Base-by-base conservation (phyloP, 92 coral and sea anemone genomes). In the Galaxea fascicularis region DNA sequence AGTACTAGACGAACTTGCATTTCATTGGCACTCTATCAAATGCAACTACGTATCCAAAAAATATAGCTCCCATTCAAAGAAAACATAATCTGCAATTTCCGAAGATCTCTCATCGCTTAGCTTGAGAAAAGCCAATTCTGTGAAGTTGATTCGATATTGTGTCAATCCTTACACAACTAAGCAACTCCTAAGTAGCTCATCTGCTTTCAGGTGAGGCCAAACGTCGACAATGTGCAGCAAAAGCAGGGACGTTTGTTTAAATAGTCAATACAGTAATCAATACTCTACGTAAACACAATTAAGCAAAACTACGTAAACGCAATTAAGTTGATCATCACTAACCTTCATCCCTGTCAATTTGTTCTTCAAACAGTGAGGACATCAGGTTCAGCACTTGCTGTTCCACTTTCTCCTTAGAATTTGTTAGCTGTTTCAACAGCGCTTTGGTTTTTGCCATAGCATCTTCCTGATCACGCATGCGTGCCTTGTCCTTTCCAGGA, bases 351-450 rank as follows among this genome's bases (percentile, higher is more conserved):
- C 72, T 82, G 17, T 83, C 77, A 24, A 94, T 89, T 54, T 94
- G 98, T 80, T 94, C 98, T 45, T 91, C 95, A 83, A 94, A 89
- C 39, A 89, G 82, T 21, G 92, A 81, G 77, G 92, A 76, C 31
- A 94, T 81, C 46, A 94, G 78, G 56, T 78, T 89, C 22, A 92
- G 72, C 13, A 94, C 83, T 51, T 94, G 95, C 64, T 91, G 92
- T 62, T 94, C 98, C 68, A 94, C 93, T 46, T 92, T 94, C 65
- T 90, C 92, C 59, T 92, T 94, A 31, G 98, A 89, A 24, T 84
- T 72, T 21, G 91, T 81, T 77, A 94, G 81, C 22, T 87, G 85
- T 54, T 85, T 74, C 65, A 93, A 77, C 45, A 92, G 68, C 29
- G 85, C 83, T 67, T 86, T 90, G 20, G 93, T 76, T 46, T 81